phyloP scores from a whole-genome alignment of 2,888 invertebrate species.

The Aleiodes testaceus region DNA sequence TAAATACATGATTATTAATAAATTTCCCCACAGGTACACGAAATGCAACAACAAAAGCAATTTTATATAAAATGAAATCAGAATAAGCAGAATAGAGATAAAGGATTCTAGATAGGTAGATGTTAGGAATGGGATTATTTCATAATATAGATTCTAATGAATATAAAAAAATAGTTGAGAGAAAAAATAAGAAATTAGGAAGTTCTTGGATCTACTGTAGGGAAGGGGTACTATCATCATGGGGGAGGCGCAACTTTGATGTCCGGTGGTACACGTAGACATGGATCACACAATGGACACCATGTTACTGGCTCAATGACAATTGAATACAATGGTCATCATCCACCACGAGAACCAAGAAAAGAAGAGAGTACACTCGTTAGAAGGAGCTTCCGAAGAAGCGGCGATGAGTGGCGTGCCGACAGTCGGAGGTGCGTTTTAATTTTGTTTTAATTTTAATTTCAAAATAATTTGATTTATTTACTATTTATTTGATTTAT shows the following conservation, averaged over 20 bases:
- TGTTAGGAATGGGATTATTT: neutral
- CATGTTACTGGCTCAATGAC: conserved; percentile 61
- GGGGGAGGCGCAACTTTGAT: conserved; percentile 63
- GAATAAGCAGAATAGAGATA: neutral
- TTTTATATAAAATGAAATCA: neutral
- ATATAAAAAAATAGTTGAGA: conserved; percentile 24
- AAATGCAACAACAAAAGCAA: conserved; percentile 19
- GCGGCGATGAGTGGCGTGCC: conserved; percentile 69
- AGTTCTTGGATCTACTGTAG: conserved; percentile 69
- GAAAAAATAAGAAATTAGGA: conserved; percentile 45
- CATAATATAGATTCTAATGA: neutral
- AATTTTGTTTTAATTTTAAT: conserved; percentile 21
- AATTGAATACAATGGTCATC: conserved; percentile 69
- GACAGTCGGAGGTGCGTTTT: conserved; percentile 71
- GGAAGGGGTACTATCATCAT: conserved; percentile 68
- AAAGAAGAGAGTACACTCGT: conserved; percentile 69
- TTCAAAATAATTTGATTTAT: conserved; percentile 14
- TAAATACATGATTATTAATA: conserved; percentile 21
- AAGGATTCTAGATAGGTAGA: neutral
- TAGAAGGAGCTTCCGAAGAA: conserved; percentile 69
- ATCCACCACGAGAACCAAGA: conserved; percentile 68
- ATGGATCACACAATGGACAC: conserved; percentile 65
- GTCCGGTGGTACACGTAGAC: conserved; percentile 63
- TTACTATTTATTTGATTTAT: neutral
- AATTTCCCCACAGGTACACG: conserved; percentile 31